phyloP scores from a whole-genome alignment of 2,113 vertebrate species.

The Prunella himalayana region DNA sequence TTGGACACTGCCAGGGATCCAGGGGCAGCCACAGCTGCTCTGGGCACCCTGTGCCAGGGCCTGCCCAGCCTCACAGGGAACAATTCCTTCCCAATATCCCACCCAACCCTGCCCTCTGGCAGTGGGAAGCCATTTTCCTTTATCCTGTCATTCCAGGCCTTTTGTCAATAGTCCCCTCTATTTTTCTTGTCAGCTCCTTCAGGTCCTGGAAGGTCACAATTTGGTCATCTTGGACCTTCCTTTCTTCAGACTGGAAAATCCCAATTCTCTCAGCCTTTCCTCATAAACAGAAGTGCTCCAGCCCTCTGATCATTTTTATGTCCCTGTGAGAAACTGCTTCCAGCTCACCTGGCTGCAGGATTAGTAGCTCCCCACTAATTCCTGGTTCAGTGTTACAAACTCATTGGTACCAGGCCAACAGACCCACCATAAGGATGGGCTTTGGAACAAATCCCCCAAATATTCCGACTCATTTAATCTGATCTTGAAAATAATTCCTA shows the following conservation, averaged over 20 bases:
- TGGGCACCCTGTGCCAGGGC: neutral
- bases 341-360: neutral
- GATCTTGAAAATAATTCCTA: slow-evolving; percentile 4
- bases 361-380: neutral
- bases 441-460: neutral
- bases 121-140: neutral
- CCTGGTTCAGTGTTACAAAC: neutral
- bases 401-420: too few relatives aligned
- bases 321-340: neutral
- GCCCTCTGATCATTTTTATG: neutral
- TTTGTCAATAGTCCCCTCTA: neutral
- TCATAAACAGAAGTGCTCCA: neutral
- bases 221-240: neutral
- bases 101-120: neutral
- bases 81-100: neutral
- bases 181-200: neutral
- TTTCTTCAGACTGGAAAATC: neutral
- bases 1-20: neutral
- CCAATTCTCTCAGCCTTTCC: neutral
- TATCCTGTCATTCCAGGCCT: neutral
- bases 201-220: neutral
- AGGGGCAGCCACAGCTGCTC: neutral
- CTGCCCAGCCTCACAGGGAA: accelerated
- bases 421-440: neutral
- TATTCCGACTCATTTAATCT: neutral